Conservation (phyloP, 2,797 vertebrate species). For the Holocentrus rufus region DNA sequence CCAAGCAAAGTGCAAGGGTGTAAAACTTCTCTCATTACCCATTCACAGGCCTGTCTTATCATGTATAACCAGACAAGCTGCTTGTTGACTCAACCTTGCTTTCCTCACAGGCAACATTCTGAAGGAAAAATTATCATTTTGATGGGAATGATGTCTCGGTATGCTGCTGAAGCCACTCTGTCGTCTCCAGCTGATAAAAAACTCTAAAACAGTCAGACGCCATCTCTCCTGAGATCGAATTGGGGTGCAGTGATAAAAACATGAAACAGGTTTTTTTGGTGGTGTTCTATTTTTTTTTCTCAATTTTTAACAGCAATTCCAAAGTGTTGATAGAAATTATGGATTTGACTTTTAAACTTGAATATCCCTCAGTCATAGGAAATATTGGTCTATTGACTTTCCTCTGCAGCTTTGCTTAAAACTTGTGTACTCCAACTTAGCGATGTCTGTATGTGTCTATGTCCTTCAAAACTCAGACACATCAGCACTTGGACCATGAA, state of each 20-base stretch:
- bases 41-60: constrained; percentile 70
- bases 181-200: constrained; percentile 66
- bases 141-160: constrained; percentile 71
- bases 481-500: neutral
- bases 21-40: constrained; percentile 69
- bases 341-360: constrained; percentile 43
- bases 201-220: constrained; percentile 51
- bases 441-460: neutral
- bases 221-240: constrained; percentile 59
- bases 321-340: constrained; percentile 48
- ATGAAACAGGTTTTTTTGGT: constrained; percentile 43
- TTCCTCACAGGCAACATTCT: constrained; percentile 68
- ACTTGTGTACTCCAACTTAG: neutral
- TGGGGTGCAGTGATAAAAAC: constrained; percentile 46
- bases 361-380: constrained; percentile 12
- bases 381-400: constrained; percentile 18
- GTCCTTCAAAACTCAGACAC: neutral
- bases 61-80: constrained; percentile 75
- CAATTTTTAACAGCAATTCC: constrained; percentile 38
- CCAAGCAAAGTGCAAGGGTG: constrained; percentile 49
- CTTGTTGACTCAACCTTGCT: constrained; percentile 76
- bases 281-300: constrained; percentile 19
- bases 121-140: constrained; percentile 72
- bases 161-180: constrained; percentile 53
- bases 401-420: neutral